phyloP scores from a whole-genome alignment of 2,888 invertebrate species.

The Tinea semifulvella region DNA sequence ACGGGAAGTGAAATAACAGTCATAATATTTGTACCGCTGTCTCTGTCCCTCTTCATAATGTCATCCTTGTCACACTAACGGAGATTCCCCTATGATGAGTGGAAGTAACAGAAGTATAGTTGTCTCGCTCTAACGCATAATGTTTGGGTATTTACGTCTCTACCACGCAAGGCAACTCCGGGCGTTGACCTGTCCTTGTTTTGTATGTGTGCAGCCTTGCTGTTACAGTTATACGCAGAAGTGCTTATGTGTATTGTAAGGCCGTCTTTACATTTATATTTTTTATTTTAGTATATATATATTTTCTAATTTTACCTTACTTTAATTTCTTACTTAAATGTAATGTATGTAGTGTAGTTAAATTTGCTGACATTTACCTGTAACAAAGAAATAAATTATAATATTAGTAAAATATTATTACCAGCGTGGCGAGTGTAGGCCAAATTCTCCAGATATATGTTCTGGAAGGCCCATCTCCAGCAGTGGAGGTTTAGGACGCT shows the following conservation, averaged over 20 bases:
- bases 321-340: not conserved
- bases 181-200: conserved; percentile 67
- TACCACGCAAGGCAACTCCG: conserved; percentile 62
- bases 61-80: conserved; percentile 47
- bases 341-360: not conserved
- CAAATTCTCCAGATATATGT: too few relatives aligned
- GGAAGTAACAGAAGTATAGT: conserved; percentile 30
- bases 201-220: conserved; percentile 62
- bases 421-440: too few relatives aligned
- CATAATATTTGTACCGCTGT: conserved; percentile 62
- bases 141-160: conserved; percentile 33
- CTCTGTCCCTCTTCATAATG: conserved; percentile 40
- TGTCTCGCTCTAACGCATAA: conserved; percentile 31
- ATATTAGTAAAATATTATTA: too few relatives aligned
- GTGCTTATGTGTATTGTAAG: conserved; percentile 56
- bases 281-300: conserved; percentile 18
- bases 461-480: too few relatives aligned
- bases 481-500: too few relatives aligned
- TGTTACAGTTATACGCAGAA: conserved; percentile 52
- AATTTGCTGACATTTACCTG: not conserved
- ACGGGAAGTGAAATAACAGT: conserved; percentile 64
- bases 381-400: not conserved
- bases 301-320: not conserved
- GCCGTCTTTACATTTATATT: conserved; percentile 41
- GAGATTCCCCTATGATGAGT: conserved; percentile 33